Evolutionary conservation across 1,140 invertebrate genomes (phyloP), one percentile per base, ranked within the genome.

Genomic region (Orchesella cincta): DNA sequence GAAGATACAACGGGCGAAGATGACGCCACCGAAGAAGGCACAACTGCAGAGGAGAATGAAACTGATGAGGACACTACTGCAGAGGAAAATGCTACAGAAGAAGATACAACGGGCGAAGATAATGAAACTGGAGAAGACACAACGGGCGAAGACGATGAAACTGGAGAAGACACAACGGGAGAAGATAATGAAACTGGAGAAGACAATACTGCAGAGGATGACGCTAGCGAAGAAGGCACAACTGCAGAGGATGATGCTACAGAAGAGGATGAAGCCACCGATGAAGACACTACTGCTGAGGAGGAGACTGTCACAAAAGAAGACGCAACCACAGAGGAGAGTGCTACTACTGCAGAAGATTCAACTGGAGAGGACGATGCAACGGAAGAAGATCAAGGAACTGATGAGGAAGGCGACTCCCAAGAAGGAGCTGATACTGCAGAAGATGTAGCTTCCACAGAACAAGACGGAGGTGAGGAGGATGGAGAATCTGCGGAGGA

Each of bases 51-150:
- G 52, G 71, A 46, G 14, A 62, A 86, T 79, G 81, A 83, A 83
- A 84, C 80, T 83, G 78, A 84, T 83, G 83, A 84, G 79, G 82
- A 80, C 78, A 83, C 84, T 57, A 23, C 12, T 81, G 80, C 83
- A 79, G 78, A 80, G 14, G 36, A 73, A 16, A 70, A n/a, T 35
- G 82, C 82, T 2, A 5, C 12, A 26, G 64, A 51, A 81, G 83
- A 83, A 79, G 84, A 83, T 78, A 83, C 82, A 82, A 67, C n/a
- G 1, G 73, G 76, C 67, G 79, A 80, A 33, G 76, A 20, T 72
- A 74, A 52, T n/a, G 76, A 39, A 74, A 75, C 52, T 51, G 78
- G 35, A 73, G 82, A 78, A 73, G 83, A 81, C 31, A 71, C 81
- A 75, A 78, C 76, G 23, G 75, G 78, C 18, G 80, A 76, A 35